Base-by-base conservation (phyloP, 2,888 invertebrate species). In the Phyllotreta striolata region DNA sequence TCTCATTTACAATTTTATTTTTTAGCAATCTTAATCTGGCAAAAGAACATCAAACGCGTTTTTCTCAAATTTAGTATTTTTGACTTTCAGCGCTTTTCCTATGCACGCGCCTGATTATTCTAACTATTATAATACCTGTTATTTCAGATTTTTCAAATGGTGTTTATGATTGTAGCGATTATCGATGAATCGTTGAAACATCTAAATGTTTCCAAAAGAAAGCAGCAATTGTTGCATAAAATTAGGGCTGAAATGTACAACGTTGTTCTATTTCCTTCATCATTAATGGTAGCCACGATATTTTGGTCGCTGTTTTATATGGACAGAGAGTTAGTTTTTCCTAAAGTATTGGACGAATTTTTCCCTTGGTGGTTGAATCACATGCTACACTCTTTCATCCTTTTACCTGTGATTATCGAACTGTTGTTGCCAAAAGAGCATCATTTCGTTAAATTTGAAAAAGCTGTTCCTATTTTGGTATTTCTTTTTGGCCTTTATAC, bases 331-430 rank as follows among this genome's bases (percentile, higher is more conserved):
- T 80, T 87, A 72, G 85, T 87, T 37, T 86, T 85, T 76, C 87
- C 87, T 0, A 69, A 73, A 61, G 78, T 82, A 8, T 82, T 85
- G 72, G 86, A 87, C 70, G 73, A 77, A 55, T 79, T 86, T 9
- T 81, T 87, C 0, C 86, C 87, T 0, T 80, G 82, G 78, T 86
- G 85, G 85, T 81, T 87, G 74, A 87, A 87, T 79, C 87, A 87
- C 68, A 84, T 84, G 64, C 82, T 87, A 37, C 87, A 87, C 76
- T 85, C 86, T 0, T 83, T 84, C 72, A 85, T 86, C 52, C 68
- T 83, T 0, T 73, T 85, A 0, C 81, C 86, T 10, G 71, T 86
- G 1, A 64, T 83, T 2, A 66, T 84, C 1, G 87, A 87, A 68
- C 81, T 85, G 0, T 24, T 70, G 83, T 0, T 79, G 71, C 61